Conservation (phyloP, 2,888 invertebrate genomes). For the Ryuthela nishihirai region DNA sequence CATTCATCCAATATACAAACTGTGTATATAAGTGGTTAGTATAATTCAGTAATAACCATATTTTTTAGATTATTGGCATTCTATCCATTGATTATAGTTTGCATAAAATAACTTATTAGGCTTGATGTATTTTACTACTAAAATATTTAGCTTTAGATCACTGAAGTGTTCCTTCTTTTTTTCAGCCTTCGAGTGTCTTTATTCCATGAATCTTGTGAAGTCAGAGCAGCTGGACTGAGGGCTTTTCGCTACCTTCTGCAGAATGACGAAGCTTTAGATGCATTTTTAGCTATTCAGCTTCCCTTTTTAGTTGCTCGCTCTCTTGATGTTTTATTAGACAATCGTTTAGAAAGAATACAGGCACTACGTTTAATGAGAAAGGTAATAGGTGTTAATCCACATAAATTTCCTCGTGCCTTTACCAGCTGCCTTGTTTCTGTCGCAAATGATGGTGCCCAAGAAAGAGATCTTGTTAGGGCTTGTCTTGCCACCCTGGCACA, state of each 20-base stretch:
- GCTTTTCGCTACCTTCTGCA: constrained; percentile 78
- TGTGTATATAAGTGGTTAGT: too few relatives aligned
- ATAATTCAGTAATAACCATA: neutral
- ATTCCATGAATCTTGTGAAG: constrained; percentile 80
- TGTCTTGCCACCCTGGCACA: constrained; percentile 85
- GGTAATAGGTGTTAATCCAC: constrained; percentile 63
- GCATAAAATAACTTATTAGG: constrained; percentile 23
- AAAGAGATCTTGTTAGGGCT: constrained; percentile 77
- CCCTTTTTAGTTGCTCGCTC: constrained; percentile 82
- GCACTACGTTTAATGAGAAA: constrained; percentile 77
- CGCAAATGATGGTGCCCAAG: constrained; percentile 71
- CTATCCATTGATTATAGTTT: constrained; percentile 41
- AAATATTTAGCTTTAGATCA: neutral
- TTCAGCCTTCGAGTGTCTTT: constrained; percentile 76
- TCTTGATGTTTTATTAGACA: constrained; percentile 81
- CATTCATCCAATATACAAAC: too few relatives aligned
- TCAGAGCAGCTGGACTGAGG: constrained; percentile 82
- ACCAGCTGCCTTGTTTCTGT: constrained; percentile 77
- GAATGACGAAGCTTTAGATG: constrained; percentile 70
- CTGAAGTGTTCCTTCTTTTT: neutral
- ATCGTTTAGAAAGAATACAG: constrained; percentile 77
- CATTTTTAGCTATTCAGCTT: constrained; percentile 74
- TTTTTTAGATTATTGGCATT: neutral
- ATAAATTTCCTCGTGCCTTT: constrained; percentile 68
- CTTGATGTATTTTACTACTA: neutral